phyloP scores from a whole-genome alignment of 2,113 vertebrate genomes.

The Rhinoderma darwinii region DNA sequence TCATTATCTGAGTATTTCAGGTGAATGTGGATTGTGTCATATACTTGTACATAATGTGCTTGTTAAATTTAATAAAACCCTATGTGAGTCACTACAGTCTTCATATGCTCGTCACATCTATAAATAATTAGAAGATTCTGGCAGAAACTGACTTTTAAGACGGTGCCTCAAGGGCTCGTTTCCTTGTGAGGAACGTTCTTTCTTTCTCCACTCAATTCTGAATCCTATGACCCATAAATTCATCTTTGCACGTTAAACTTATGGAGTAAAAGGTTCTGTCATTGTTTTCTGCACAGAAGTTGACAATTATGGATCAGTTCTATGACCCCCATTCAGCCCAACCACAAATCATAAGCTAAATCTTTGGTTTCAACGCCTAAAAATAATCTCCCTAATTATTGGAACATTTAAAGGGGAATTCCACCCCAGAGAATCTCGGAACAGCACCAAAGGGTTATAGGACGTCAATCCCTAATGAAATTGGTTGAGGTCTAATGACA shows the following conservation, averaged over 20 bases:
- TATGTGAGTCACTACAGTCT: not conserved
- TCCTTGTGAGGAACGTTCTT: not conserved
- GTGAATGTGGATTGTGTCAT: not conserved
- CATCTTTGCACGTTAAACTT: not conserved
- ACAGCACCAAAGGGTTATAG: too few relatives aligned
- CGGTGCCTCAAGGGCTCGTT: not conserved
- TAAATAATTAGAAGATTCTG: constrained; percentile 10
- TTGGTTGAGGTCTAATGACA: too few relatives aligned
- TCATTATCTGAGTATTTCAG: not conserved
- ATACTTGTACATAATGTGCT: not conserved
- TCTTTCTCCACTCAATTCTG: not conserved
- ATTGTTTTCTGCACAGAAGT: not conserved
- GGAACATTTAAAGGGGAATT: too few relatives aligned
- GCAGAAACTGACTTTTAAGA: not conserved
- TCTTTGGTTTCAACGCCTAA: too few relatives aligned
- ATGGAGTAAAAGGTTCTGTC: not conserved
- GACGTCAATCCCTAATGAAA: too few relatives aligned
- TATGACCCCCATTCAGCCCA: too few relatives aligned
- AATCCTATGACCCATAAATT: not conserved
- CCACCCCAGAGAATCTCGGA: too few relatives aligned
- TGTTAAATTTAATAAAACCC: not conserved
- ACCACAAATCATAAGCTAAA: too few relatives aligned
- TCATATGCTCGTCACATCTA: not conserved
- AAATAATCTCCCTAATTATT: too few relatives aligned
- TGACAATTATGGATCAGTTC: too few relatives aligned